Conservation (phyloP, 2,888 invertebrate genomes). For the Alcis repandata region DNA sequence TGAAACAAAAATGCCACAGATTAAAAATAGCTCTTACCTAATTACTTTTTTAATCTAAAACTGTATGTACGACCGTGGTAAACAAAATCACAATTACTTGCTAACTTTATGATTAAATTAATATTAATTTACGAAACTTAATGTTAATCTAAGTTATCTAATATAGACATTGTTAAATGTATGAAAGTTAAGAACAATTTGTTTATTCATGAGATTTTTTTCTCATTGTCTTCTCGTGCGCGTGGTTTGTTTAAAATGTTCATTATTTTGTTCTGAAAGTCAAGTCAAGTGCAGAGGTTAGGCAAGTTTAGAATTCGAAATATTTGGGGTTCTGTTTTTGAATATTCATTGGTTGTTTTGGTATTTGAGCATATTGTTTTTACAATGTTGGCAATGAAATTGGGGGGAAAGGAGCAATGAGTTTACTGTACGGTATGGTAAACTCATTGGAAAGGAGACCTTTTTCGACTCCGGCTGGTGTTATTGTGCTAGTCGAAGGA, state of each 20-base stretch:
- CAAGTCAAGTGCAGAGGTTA: slow-evolving; percentile 27
- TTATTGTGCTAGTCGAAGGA: not conserved
- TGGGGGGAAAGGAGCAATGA: not conserved
- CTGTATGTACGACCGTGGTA: slow-evolving; percentile 24
- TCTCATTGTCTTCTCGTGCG: slow-evolving; percentile 32
- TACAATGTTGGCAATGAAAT: not conserved
- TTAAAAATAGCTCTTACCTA: slow-evolving; percentile 18
- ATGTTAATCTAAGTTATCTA: slow-evolving; percentile 41
- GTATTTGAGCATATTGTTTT: not conserved
- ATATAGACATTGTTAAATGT: slow-evolving; percentile 46
- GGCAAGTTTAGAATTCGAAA: slow-evolving; percentile 26
- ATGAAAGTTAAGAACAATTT: slow-evolving; percentile 42
- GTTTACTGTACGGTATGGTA: not conserved
- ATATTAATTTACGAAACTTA: slow-evolving; percentile 21
- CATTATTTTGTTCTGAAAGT: slow-evolving; percentile 22
- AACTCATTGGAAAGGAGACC: too few species aligned
- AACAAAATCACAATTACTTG: slow-evolving; percentile 33
- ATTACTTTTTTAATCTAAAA: slow-evolving; percentile 30
- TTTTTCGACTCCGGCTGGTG: too few species aligned
- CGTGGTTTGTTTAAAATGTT: slow-evolving; percentile 18
- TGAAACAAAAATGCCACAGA: not conserved
- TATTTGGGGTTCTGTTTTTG: slow-evolving; percentile 22
- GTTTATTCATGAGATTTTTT: slow-evolving; percentile 38
- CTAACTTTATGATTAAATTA: slow-evolving; percentile 20
- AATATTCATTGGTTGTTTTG: slow-evolving; percentile 5